Percentiles rank a stretch among this genome's conserved stretches.
Conservation (phyloP, 2,797 vertebrate genomes). For the Zenarchopterus dispar region DNA sequence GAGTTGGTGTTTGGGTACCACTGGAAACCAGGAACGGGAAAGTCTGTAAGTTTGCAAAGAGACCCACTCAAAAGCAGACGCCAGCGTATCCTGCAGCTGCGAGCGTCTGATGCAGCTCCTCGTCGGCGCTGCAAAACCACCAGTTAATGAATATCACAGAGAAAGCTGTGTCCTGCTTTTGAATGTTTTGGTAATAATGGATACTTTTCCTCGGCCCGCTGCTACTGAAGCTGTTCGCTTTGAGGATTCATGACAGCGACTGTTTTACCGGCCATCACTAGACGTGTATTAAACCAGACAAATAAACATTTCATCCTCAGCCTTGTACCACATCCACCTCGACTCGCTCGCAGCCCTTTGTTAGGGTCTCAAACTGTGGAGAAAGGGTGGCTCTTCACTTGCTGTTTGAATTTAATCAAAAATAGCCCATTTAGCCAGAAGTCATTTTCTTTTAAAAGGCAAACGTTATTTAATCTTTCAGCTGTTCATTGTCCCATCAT, state of each 20-base stretch:
- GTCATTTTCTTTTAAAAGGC: constrained; percentile 99
- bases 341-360: constrained; percentile 89
- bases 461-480: constrained; percentile 99
- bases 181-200: constrained; percentile 15
- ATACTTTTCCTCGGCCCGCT: constrained; percentile 31
- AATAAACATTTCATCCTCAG: constrained; percentile 96
- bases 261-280: constrained; percentile 82
- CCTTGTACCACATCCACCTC: constrained; percentile 94
- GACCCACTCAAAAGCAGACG: constrained; percentile 6
- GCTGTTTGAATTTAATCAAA: constrained; percentile 99
- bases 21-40: constrained; percentile 90
- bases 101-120: constrained; percentile 21
- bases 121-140: constrained; percentile 25
- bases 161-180: constrained; percentile 27
- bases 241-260: constrained; percentile 47
- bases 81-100: constrained; percentile 31
- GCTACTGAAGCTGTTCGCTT: constrained; percentile 45
- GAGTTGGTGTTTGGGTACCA: constrained; percentile 97
- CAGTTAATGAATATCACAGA: constrained; percentile 24
- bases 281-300: constrained; percentile 85
- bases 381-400: constrained; percentile 98
- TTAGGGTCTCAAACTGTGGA: constrained; percentile 84
- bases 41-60: constrained; percentile 81
- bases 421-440: constrained; percentile 99
- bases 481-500: constrained; percentile 99